Evolutionary conservation across 1,140 invertebrate species (phyloP).

Genomic region (Lysiphlebus fabarum): DNA sequence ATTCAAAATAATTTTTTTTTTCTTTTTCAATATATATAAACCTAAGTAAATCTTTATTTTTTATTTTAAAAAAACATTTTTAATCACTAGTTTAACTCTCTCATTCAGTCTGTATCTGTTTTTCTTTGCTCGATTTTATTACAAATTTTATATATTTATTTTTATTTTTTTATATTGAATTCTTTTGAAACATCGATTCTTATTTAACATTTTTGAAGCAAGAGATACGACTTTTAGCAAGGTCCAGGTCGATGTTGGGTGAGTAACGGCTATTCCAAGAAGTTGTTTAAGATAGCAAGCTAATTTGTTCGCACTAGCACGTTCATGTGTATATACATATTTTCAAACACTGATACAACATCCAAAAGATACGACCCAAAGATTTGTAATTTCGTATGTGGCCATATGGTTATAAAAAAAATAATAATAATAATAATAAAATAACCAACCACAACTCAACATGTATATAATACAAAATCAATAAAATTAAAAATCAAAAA

Average conservation of each 20-base stretch:
- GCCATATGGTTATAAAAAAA: neutral
- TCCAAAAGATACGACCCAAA: neutral
- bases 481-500: too few species aligned
- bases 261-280: conserved; percentile 55
- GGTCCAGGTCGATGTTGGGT: conserved; percentile 35
- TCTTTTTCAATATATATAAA: conserved; percentile 17
- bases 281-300: conserved; percentile 55
- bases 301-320: conserved; percentile 42
- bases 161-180: neutral
- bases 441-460: too few species aligned
- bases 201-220: conserved; percentile 15
- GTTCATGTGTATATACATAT: neutral
- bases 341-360: neutral
- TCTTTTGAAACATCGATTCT: conserved; percentile 1
- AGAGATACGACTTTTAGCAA: conserved; percentile 26
- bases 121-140: neutral
- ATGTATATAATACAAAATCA: too few species aligned
- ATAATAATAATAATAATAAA: neutral
- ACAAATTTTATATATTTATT: conserved; percentile 9
- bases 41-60: conserved; percentile 23
- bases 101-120: too few species aligned
- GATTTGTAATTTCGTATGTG: conserved; percentile 8
- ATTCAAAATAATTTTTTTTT: conserved; percentile 16
- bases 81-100: too few species aligned
- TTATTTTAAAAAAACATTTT: neutral